Evolutionary conservation across 2,113 vertebrate species (phyloP).

Genomic region (Beaufortia kweichowensis): DNA sequence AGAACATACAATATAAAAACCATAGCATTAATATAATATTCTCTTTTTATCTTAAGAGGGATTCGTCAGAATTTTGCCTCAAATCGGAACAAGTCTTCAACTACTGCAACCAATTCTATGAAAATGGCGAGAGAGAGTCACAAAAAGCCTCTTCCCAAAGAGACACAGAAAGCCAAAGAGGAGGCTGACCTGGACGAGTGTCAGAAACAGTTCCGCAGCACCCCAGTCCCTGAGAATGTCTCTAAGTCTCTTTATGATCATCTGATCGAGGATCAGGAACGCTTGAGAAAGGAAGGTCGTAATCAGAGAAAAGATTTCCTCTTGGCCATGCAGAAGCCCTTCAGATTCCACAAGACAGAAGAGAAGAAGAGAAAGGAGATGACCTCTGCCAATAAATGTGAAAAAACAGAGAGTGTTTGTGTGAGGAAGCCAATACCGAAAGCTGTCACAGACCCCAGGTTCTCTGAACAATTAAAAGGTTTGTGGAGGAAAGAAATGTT

Average conservation of each 20-base stretch:
- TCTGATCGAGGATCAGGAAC: slow-evolving; percentile 77
- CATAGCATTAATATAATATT: slow-evolving; percentile 72
- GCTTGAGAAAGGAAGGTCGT: slow-evolving; percentile 72
- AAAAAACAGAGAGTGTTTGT: slow-evolving; percentile 61
- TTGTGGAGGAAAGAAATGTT: no score
- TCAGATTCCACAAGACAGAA: slow-evolving; percentile 84
- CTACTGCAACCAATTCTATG: slow-evolving; percentile 73
- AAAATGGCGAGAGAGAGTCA: slow-evolving; percentile 66
- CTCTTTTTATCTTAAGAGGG: slow-evolving; percentile 64
- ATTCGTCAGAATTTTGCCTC: slow-evolving; percentile 62
- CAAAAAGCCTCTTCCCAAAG: slow-evolving; percentile 67
- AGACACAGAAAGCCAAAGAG: slow-evolving; percentile 62
- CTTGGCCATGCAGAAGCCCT: slow-evolving; percentile 85
- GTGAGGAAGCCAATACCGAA: slow-evolving; percentile 67
- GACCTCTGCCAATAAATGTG: slow-evolving; percentile 55
- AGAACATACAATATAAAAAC: slow-evolving; percentile 38
- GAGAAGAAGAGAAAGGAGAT: slow-evolving; percentile 71
- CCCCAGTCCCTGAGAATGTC: slow-evolving; percentile 82
- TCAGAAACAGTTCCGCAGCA: slow-evolving; percentile 84
- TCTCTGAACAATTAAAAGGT: slow-evolving; percentile 83
- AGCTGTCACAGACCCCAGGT: slow-evolving; percentile 66
- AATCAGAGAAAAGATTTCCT: slow-evolving; percentile 85
- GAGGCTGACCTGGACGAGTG: slow-evolving; percentile 82
- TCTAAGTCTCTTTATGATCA: slow-evolving; percentile 79
- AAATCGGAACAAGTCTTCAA: slow-evolving; percentile 64